Base-by-base conservation (phyloP, 2,797 vertebrate genomes). In the Austrolebias charrua region DNA sequence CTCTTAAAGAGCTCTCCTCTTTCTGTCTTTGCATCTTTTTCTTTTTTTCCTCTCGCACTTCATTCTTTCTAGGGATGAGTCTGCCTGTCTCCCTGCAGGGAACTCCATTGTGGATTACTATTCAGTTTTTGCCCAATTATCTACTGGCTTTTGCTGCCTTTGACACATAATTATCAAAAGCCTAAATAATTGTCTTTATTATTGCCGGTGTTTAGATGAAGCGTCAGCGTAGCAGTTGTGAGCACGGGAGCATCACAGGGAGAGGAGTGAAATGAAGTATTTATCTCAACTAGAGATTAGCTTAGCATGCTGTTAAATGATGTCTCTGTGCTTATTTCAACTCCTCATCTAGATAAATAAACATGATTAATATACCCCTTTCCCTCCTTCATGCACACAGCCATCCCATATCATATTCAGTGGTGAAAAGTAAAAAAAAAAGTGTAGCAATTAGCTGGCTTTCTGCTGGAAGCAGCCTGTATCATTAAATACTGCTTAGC, bases 121-220 rank as follows among this genome's bases (percentile, higher is more conserved):
- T 92, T 93, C 87, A 91, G 88, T 91, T 91, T 90, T 91, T 77
- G 81, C 86, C 91, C 91, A 93, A 93, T 94, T 94, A 93, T 92
- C 92, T 90, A 83, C 89, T 91, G 90, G 90, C 89, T 91, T 91
- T 90, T 76, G 78, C 88, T 92, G 90, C 84, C 89, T 93, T 92
- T 92, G 93, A 94, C 93, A 92, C 89, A 86, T 91, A 93, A 93
- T 93, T 93, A 93, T 93, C 91, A 93, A 93, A 92, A 90, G 88
- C 89, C 90, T 92, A 92, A 92, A 92, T 93, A 92, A 92, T 91
- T 92, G 89, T 92, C 89, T 91, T 91, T 90, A 90, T 90, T 92
- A 90, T 92, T 91, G 87, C 87, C 71, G 81, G 87, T 92, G 87
- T 92, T 92, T 92, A 88, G 88, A 90, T 87, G 88, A 85, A 83